Conservation (phyloP, 2,797 vertebrate species). For the Eulemur coronatus region DNA sequence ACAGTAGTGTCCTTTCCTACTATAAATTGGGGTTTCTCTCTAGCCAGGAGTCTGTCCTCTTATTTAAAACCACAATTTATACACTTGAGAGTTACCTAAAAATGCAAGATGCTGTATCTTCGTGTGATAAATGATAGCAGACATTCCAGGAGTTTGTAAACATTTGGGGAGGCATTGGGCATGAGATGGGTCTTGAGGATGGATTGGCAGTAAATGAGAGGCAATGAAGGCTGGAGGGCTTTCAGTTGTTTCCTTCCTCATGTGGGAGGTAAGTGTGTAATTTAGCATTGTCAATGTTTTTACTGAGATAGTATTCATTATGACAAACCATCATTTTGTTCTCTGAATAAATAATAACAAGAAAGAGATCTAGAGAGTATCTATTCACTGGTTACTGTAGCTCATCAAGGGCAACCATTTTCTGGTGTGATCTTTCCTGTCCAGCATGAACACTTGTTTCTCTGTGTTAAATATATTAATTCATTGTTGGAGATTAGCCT, state of each 20-base stretch:
- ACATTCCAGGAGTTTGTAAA: background rate
- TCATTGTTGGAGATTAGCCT: background rate
- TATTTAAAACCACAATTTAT: background rate
- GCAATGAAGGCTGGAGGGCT: background rate
- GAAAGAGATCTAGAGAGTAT: background rate
- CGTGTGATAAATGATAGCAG: background rate
- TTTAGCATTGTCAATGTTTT: background rate
- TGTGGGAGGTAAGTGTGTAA: background rate
- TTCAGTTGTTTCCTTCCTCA: background rate
- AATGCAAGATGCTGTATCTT: background rate
- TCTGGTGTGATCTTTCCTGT: background rate
- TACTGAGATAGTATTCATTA: background rate
- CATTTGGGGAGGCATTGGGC: background rate
- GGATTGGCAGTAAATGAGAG: background rate
- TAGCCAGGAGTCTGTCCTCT: background rate
- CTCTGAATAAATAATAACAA: background rate
- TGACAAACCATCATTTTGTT: background rate
- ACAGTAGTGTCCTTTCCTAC: background rate
- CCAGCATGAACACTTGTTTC: background rate
- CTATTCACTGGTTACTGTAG: background rate
- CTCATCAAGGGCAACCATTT: background rate
- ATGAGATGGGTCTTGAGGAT: background rate
- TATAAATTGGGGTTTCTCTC: background rate
- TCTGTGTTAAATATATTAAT: background rate
- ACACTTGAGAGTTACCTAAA: background rate